Percentiles rank a stretch among this genome's conserved stretches.
Conservation (phyloP, 1,140 invertebrate species). For the Teleopsis dalmanni region DNA sequence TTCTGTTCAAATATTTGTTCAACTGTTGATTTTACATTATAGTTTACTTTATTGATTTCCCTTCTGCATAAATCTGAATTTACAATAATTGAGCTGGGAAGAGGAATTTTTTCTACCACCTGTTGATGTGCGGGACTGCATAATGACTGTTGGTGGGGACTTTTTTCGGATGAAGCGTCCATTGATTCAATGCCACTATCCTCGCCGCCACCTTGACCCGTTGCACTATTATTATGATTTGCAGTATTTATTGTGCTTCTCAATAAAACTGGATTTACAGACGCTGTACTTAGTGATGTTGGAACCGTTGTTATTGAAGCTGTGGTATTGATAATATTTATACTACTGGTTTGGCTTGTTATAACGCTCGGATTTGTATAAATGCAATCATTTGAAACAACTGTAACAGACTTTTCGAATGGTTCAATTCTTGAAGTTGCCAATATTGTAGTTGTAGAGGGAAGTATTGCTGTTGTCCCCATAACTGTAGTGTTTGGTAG, state of each 20-base stretch:
- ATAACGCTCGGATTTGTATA: neutral
- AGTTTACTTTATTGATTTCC: neutral
- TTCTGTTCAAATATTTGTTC: neutral
- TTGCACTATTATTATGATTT: constrained; percentile 41
- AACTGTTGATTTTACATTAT: neutral
- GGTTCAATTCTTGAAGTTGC: too few relatives aligned
- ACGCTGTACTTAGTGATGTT: constrained; percentile 7
- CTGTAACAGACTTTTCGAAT: too few relatives aligned
- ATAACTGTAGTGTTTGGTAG: too few relatives aligned
- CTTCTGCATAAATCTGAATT: neutral
- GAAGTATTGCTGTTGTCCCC: too few relatives aligned
- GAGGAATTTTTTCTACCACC: neutral
- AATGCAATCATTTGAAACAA: too few relatives aligned
- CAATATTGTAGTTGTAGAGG: too few relatives aligned
- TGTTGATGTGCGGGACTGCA: constrained; percentile 30
- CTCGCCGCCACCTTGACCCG: constrained; percentile 58
- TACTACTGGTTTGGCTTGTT: neutral
- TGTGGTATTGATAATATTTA: constrained; percentile 12
- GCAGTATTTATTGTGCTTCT: too few relatives aligned
- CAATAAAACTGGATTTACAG: constrained; percentile 45
- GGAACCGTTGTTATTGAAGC: constrained; percentile 27
- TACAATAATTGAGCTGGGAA: neutral
- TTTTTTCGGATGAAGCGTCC: constrained; percentile 87
- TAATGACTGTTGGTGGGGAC: constrained; percentile 71
- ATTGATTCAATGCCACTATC: constrained; percentile 89